Evolutionary conservation across 2,113 vertebrate species (phyloP).

Genomic region (Eolophus roseicapilla): DNA sequence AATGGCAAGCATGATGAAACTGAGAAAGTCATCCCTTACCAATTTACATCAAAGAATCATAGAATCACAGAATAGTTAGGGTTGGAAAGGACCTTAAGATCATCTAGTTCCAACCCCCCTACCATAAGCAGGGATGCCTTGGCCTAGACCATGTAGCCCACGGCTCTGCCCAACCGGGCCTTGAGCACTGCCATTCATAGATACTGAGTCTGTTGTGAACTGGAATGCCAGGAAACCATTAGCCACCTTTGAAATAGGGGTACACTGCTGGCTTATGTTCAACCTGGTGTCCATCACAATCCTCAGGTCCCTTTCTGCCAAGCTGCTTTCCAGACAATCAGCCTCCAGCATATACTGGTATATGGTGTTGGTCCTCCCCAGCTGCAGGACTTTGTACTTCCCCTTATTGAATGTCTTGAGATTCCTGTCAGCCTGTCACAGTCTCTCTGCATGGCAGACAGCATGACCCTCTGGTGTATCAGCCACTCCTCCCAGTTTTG

Average conservation of each 20-base stretch:
- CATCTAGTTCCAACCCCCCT: neutral
- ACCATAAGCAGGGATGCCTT: neutral
- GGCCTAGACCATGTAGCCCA: neutral
- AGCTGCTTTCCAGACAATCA: neutral
- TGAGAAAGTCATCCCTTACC: neutral
- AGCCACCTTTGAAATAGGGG: neutral
- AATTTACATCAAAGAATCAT: neutral
- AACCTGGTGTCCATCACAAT: neutral
- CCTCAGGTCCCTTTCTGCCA: neutral
- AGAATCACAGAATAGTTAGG: neutral
- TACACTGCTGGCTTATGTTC: neutral
- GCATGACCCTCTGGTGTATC: too few relatives aligned
- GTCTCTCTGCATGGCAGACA: neutral
- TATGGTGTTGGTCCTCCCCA: neutral
- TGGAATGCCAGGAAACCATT: neutral
- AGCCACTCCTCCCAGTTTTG: neutral
- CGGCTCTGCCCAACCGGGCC: neutral
- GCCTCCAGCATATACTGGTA: accelerated
- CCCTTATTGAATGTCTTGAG: neutral
- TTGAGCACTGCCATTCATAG: neutral
- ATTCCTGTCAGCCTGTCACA: neutral
- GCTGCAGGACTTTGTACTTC: neutral
- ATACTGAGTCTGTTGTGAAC: neutral
- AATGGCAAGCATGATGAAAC: neutral
- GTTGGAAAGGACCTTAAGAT: neutral